These are phyloP conservation scores for Hermaeophaga mercurialis DNA, from an alignment of 2,888 invertebrate genomes.

Conservation along the genomic window DNA sequence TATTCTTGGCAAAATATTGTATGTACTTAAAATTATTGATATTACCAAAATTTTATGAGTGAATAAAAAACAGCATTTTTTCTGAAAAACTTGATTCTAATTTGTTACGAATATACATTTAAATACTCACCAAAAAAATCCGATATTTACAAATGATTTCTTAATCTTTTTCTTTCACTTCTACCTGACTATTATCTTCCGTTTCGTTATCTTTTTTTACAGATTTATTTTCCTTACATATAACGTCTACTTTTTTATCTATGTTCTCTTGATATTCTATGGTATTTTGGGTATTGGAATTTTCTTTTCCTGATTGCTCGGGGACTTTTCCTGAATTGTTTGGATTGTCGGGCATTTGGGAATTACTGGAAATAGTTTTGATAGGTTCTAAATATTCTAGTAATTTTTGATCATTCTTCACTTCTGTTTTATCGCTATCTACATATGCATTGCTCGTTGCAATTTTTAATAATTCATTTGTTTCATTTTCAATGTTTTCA, in stretches of 20 bases:
- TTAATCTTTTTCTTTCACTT: constrained; percentile 19
- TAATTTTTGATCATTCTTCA: constrained; percentile 1
- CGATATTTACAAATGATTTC: constrained; percentile 13
- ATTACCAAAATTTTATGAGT: neutral
- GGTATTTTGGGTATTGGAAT: constrained; percentile 10
- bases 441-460: constrained; percentile 1
- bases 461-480: constrained; percentile 13
- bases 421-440: neutral
- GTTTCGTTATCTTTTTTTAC: neutral
- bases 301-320: constrained; percentile 3
- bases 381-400: neutral
- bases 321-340: neutral
- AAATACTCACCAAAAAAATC: constrained; percentile 11
- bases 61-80: neutral
- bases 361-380: neutral
- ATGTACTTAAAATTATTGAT: too few relatives aligned
- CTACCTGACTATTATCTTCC: neutral
- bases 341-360: neutral
- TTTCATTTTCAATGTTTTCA: constrained; percentile 8
- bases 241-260: neutral
- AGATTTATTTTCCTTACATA: neutral
- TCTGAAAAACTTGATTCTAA: constrained; percentile 2
- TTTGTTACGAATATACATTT: constrained; percentile 17
- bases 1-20: too few relatives aligned
- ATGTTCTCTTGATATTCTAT: neutral